Evolutionary conservation across 1,140 invertebrate species (phyloP), one percentile per base, ranked within the genome.

Genomic region (Heliconius congener): DNA sequence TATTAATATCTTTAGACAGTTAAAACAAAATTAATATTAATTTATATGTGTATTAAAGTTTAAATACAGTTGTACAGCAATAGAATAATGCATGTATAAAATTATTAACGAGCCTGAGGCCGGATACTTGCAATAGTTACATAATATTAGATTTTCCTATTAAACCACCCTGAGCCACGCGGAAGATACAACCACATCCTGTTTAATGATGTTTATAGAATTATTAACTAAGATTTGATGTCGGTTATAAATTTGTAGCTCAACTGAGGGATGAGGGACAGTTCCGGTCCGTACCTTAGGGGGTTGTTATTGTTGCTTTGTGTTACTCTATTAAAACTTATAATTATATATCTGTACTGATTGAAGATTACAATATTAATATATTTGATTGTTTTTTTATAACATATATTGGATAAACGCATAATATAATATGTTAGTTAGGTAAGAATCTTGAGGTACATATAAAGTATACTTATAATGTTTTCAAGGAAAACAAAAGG

Each of bases 211-310:
- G 90, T 91, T 92, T 93, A 90, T 90, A 87, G 90, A 93, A 93
- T 93, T 90, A 94, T 93, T 94, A 94, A 94, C 88, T 93, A 94
- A 91, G 90, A 92, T 91, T 86, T 88, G 90, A 88, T 84, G 84
- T 87, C 86, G 72, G 78, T 86, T 81, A 88, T 86, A 90, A 92
- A 91, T 91, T 86, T 71, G 75, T 90, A 93, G 89, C 90, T 92
- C 84, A 82, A 80, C 86, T 83, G 85, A 89, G 87, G 91, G 90
- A 87, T 87, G 81, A 85, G 87, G 88, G 86, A 85, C 77, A 78
- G 86, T 91, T 93, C 92, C 91, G 91, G 91, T 91, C 88, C 84
- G 79, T 87, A 87, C 78, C 88, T 88, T 87, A 42, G 23, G 88
- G 86, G 85, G 88, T 85, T 66, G 84, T 83, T 85, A 82, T 83